Evolutionary conservation across 1,140 invertebrate genomes (phyloP).

Genomic region (Thereuonema tuberculata): DNA sequence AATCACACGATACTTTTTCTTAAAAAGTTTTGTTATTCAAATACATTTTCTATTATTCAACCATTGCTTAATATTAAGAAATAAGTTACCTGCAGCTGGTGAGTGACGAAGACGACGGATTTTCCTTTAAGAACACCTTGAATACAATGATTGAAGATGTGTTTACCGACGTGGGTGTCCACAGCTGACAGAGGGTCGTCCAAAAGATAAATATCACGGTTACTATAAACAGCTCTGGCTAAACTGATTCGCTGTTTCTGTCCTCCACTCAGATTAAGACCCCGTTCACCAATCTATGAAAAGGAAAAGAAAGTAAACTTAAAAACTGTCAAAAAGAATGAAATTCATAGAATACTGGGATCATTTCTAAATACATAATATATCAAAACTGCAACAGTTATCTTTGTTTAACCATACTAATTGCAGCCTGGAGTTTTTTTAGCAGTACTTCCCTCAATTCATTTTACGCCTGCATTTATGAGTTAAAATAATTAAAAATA

Average conservation of each 20-base stretch:
- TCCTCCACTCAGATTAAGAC: slow-evolving; percentile 45
- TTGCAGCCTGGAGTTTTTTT: too few relatives aligned
- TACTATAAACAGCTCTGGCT: slow-evolving; percentile 42
- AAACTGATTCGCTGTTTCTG: slow-evolving; percentile 46
- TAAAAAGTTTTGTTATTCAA: too few relatives aligned
- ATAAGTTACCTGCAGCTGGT: slow-evolving; percentile 30
- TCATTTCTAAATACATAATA: too few relatives aligned
- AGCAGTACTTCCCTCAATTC: too few relatives aligned
- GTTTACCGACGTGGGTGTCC: slow-evolving; percentile 34
- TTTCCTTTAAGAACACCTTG: slow-evolving; percentile 23
- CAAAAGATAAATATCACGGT: slow-evolving; percentile 37
- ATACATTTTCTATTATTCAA: too few relatives aligned
- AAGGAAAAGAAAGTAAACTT: slow-evolving; percentile 3
- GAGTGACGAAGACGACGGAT: slow-evolving; percentile 33
- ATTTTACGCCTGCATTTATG: too few relatives aligned
- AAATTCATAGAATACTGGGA: too few relatives aligned
- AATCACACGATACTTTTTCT: too few relatives aligned
- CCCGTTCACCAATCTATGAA: slow-evolving; percentile 40
- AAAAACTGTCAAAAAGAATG: background rate
- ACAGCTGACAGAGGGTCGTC: slow-evolving; percentile 41
- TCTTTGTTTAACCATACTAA: too few relatives aligned
- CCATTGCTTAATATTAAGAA: too few relatives aligned
- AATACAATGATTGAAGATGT: slow-evolving; percentile 31
- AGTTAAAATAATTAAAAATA: too few relatives aligned
- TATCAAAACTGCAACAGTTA: too few relatives aligned